Base-by-base conservation (phyloP, 2,113 vertebrate species). In the Hiodon alosoides region DNA sequence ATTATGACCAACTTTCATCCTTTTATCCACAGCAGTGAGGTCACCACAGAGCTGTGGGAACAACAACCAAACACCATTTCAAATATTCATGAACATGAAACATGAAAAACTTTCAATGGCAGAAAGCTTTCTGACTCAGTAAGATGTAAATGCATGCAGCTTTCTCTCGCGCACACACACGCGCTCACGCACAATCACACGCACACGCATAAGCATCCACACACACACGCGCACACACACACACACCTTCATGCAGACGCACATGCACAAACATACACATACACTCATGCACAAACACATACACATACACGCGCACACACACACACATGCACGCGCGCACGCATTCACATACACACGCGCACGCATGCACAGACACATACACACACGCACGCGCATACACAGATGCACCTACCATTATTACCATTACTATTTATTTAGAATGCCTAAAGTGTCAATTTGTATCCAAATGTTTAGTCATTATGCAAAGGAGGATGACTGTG, bases 1-100 rank as follows among this genome's bases (percentile, higher is more conserved):
- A 77, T 70, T 76, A 82, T 82, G 81, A 84, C 79, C 83, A 82
- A 81, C 82, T 82, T 74, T 48, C 60, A 51, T 47, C 46, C 73
- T 71, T 76, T 82, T 79, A 0, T 67, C 81, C 82, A 85, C 79
- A 10, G 0, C 5, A 80, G 72, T 75, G 82, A 48, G 0, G 81
- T 84, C 87, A 85, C 79, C 51, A 1, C 80, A 72, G 58, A 0
- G 75, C 2, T 77, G 81, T 79, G 6, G 50, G 16, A 71, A 47
- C 4, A 16, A 9, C 10, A 58, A 71, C 31, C 57, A 2, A 31
- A 54, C 57, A 60, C 55, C 10, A 59, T 71, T 71, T 71, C 10
- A 71, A 71, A 71, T 71, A 71, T 71, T 71, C 57, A 71, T 71
- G 16, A 59, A 60, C 6, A 3, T n/a, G 57, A 71, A 59, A 60